Percentiles rank a stretch among this genome's conserved stretches.
phyloP scores from a whole-genome alignment of 2,888 invertebrate species.

The Agrilus cyanescens region DNA sequence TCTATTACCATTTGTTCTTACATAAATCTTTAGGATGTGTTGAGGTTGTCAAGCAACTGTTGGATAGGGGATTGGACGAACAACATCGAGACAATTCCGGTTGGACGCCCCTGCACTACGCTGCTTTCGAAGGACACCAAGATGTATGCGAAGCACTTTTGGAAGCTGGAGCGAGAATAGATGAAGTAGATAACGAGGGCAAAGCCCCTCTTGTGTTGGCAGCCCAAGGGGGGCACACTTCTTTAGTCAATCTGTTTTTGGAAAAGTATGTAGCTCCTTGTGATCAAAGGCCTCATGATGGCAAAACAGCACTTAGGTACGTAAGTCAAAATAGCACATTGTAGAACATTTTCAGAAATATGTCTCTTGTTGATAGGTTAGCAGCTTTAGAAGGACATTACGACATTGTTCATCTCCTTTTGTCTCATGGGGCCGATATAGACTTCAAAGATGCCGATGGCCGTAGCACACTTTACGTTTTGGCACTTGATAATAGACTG shows the following conservation, averaged over 20 bases:
- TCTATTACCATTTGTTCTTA: too few relatives aligned
- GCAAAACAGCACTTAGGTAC: slow-evolving; percentile 73
- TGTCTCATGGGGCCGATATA: slow-evolving; percentile 66
- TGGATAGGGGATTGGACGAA: slow-evolving; percentile 79
- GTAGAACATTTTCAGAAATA: neutral
- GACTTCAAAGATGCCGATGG: slow-evolving; percentile 88
- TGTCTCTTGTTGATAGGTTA: slow-evolving; percentile 41
- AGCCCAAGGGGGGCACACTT: slow-evolving; percentile 76
- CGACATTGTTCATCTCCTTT: slow-evolving; percentile 59
- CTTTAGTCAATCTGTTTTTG: slow-evolving; percentile 52
- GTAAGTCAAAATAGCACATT: slow-evolving; percentile 1
- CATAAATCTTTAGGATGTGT: slow-evolving; percentile 45
- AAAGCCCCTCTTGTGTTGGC: slow-evolving; percentile 80
- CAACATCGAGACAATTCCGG: slow-evolving; percentile 88
- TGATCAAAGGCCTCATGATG: slow-evolving; percentile 81
- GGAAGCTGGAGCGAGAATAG: slow-evolving; percentile 79
- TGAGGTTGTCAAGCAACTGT: slow-evolving; percentile 77
- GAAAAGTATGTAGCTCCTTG: slow-evolving; percentile 67
- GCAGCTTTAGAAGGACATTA: slow-evolving; percentile 79
- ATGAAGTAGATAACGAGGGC: slow-evolving; percentile 85
- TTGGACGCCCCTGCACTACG: slow-evolving; percentile 94
- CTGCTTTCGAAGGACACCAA: slow-evolving; percentile 85
- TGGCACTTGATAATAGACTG: slow-evolving; percentile 77
- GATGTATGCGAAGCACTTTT: slow-evolving; percentile 72
- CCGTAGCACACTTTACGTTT: slow-evolving; percentile 80